These are phyloP conservation scores for Papilio aristodemus DNA, from an alignment of 1,140 invertebrate genomes.

Conservation along the genomic window DNA sequence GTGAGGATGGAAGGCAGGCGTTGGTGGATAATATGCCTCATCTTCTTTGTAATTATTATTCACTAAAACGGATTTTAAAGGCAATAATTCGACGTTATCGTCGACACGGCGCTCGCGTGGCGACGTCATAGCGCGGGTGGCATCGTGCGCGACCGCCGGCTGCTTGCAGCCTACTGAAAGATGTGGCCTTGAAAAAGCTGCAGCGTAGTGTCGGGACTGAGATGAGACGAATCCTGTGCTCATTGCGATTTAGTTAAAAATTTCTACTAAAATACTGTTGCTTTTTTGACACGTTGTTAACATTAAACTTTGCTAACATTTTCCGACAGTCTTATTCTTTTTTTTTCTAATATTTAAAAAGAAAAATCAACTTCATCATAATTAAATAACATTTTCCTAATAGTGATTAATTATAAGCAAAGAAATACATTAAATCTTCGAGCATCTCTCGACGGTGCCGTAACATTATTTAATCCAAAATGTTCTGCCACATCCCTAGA, in stretches of 20 bases:
- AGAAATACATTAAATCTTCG: background rate
- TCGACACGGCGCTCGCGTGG: conserved; percentile 61
- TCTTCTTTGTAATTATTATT: conserved; percentile 71
- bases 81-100: conserved; percentile 72
- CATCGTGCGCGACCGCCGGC: conserved; percentile 62
- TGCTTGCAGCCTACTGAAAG: conserved; percentile 71
- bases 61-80: conserved; percentile 72
- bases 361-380: too few species aligned
- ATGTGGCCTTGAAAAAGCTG: conserved; percentile 74
- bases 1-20: conserved; percentile 57
- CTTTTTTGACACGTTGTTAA: background rate
- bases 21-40: conserved; percentile 61
- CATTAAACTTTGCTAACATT: background rate
- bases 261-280: background rate
- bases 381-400: background rate
- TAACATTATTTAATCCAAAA: conserved; percentile 19
- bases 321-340: too few species aligned
- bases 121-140: conserved; percentile 58
- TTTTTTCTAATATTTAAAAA: too few species aligned
- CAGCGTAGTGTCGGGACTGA: conserved; percentile 54
- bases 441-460: background rate
- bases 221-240: conserved; percentile 36
- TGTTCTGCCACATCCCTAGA: conserved; percentile 30
- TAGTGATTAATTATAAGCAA: background rate
- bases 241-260: background rate